Conservation (phyloP, 2,888 invertebrate genomes). For the Drosophila anomelani region DNA sequence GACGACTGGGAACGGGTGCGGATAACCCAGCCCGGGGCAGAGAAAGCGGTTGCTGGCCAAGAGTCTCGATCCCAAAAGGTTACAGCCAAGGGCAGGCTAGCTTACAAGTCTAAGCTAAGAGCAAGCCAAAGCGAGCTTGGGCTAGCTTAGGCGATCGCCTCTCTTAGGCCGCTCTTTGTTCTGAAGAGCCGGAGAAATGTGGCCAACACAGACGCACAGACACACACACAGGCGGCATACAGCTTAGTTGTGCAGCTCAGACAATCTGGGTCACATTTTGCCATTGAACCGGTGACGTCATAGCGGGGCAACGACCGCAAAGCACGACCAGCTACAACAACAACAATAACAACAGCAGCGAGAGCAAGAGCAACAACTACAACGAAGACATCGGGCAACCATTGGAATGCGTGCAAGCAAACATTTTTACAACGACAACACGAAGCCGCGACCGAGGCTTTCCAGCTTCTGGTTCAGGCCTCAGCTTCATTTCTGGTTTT, state of each 20-base stretch:
- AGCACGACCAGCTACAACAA: constrained; percentile 74
- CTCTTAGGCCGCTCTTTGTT: constrained; percentile 63
- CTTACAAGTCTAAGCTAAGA: constrained; percentile 46
- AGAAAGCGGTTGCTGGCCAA: constrained; percentile 29
- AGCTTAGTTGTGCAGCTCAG: constrained; percentile 83
- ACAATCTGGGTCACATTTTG: constrained; percentile 85
- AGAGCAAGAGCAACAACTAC: constrained; percentile 49
- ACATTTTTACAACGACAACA: constrained; percentile 78
- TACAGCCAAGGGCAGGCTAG: constrained; percentile 65
- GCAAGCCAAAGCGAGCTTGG: neutral
- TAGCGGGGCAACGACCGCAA: constrained; percentile 83
- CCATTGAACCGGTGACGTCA: constrained; percentile 85
- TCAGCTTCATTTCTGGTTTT: constrained; percentile 75
- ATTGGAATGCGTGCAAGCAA: constrained; percentile 80
- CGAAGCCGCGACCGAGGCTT: constrained; percentile 50
- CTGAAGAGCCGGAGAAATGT: constrained; percentile 58
- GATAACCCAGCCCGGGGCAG: constrained; percentile 25
- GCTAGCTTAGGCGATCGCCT: constrained; percentile 30
- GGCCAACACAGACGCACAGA: constrained; percentile 41
- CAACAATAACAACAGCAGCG: constrained; percentile 60
- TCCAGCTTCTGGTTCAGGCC: constrained; percentile 40
- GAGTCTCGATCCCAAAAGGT: constrained; percentile 49
- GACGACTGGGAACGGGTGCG: constrained; percentile 19
- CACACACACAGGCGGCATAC: constrained; percentile 30
- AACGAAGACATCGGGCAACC: constrained; percentile 62